A percentile compares a stretch with the other conserved stretches of the same genome.
These are phyloP conservation scores for Martes martes DNA, from an alignment of 2,113 vertebrate genomes.

Conservation along the genomic window DNA sequence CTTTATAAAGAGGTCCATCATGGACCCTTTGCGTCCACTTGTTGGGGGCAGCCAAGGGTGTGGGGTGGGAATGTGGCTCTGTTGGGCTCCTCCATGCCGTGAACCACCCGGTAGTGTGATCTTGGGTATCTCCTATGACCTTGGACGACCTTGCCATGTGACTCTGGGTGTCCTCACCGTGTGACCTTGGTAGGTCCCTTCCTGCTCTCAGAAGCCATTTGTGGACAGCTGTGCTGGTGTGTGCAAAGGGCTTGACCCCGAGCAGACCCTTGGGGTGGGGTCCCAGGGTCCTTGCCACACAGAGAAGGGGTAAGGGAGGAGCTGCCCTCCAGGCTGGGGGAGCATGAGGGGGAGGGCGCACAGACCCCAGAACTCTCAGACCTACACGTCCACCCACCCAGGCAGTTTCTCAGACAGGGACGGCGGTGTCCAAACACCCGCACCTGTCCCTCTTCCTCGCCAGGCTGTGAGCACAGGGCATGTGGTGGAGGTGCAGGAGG, in stretches of 20 bases:
- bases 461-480: rapidly evolving
- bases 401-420: not conserved
- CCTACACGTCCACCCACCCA: rapidly evolving
- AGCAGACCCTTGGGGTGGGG: not conserved
- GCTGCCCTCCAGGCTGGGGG: not conserved
- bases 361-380: not conserved
- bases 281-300: too few relatives aligned
- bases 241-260: not conserved
- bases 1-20: not conserved
- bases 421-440: not conserved
- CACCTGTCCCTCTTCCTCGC: not conserved
- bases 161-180: not conserved
- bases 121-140: not conserved
- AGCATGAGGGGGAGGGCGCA: not conserved
- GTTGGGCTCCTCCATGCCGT: not conserved
- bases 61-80: not conserved
- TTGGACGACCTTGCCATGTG: not conserved
- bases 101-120: not conserved
- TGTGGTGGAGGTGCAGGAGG: not conserved
- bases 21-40: rapidly evolving
- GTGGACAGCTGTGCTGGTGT: not conserved
- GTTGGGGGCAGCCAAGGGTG: not conserved
- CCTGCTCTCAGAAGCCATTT: not conserved
- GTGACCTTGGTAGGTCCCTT: not conserved
- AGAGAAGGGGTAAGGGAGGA: not conserved